Evolutionary conservation across 1,140 invertebrate species (phyloP), one percentile per base, ranked within the genome.

Genomic region (Branchinecta lynchi): DNA sequence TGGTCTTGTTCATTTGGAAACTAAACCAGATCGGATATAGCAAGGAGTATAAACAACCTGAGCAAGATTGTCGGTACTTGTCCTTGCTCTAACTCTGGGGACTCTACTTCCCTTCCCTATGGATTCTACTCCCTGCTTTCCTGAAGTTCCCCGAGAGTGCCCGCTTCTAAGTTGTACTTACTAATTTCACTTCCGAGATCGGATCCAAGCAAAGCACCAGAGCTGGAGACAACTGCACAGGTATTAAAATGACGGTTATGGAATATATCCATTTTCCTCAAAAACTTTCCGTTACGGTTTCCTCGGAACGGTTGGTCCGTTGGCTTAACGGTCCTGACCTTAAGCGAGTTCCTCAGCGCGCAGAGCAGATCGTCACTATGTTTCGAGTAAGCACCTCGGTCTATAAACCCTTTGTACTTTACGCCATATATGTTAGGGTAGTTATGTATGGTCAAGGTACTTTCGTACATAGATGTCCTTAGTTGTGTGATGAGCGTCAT

Each of bases 391-490:
- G 51, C 51, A 15, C 51, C 51, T 15, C 51, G 51, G 17, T 60
- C 51, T 15, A 60, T 60, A 15, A 60, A 15, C 17, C 51, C 51
- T 60, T 12, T 3, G 17, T 60, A 60, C 17, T 60, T 60, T 15
- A 20, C 51, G 17, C 51, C 51, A 60, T 60, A 60, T 60, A 60
- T 60, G 17, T 60, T 60, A 15, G 51, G 51, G 17, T 60, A 60
- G 51, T 20, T 60, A 6, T 60, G 12, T 20, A 60, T 12, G 51
- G 12, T 60, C 17, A 60, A 60, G 51, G 51, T 6, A 60, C 51
- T 60, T 60, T 60, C 51, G 51, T 60, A 60, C 51, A 60, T 60
- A 60, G 51, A 60, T 60, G 17, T 60, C 6, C 51, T 60, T 15
- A 60, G 51, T 20, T 60, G 51, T 12, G 51, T 60, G 2, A 60